Evolutionary conservation across 2,113 vertebrate genomes (phyloP), one percentile per base, ranked within the genome.

Genomic region (Cephalopterus ornatus): DNA sequence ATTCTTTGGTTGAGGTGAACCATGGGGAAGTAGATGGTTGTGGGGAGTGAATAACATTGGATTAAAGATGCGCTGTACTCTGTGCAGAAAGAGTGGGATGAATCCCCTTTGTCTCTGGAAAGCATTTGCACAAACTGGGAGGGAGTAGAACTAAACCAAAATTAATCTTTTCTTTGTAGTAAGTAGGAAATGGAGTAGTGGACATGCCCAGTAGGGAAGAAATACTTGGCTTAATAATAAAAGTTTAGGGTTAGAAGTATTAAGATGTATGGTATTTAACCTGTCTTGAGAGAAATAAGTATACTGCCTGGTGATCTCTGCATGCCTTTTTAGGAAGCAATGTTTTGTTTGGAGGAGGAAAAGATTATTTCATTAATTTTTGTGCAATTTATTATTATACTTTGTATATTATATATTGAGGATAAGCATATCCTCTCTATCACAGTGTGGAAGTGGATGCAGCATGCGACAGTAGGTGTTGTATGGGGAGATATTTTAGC

Each of bases 201-300:
- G 32, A 37, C 0, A 0, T 53, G 20, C 18, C 28, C 1, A 5
- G 10, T 28, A 56, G 18, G 19, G 27, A n/a, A 75, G 58, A 59
- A 73, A 14, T 88, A 63, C 2, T 23, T 77, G 14, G 6, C 44
- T 71, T 75, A 52, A 90, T 44, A 55, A 26, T 39, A 68, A 75
- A 77, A 75, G 11, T 7, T 41, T 65, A 61, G 14, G 32, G 32
- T 6, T 49, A 61, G 32, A 56, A 14, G 14, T 80, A n/a, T 6
- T 77, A 61, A 75, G 81, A 78, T n/a, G 26, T 66, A 20, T 49
- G 41, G 5, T 50, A 58, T 28, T 7, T 73, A 58, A 41, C 3
- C 1, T 77, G 28, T 62, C 37, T 59, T 55, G 27, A 78, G 39
- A 90, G 20, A 56, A 63, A 8, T 28, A 32, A 33, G 8, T 73